These are phyloP conservation scores for Thereva unica DNA, from an alignment of 2,888 invertebrate species.

Conservation along the genomic window DNA sequence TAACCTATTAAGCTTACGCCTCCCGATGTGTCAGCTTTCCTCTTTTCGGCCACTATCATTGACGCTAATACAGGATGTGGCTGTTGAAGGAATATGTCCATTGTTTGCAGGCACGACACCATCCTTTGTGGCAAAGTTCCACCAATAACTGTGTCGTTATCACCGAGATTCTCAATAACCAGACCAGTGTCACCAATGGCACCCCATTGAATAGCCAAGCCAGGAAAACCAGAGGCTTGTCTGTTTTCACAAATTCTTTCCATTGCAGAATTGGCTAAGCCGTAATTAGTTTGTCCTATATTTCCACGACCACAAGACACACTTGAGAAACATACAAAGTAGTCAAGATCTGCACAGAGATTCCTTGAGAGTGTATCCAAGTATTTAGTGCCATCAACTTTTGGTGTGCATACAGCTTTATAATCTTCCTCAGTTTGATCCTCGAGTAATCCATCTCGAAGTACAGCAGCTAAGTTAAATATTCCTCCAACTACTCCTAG, in stretches of 20 bases:
- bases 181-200: constrained; percentile 98
- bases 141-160: constrained; percentile 88
- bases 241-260: constrained; percentile 90
- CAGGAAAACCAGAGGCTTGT: constrained; percentile 82
- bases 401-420: constrained; percentile 79
- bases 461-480: constrained; percentile 93
- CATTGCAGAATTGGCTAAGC: constrained; percentile 96
- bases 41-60: constrained; percentile 87
- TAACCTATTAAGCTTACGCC: constrained; percentile 74
- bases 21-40: constrained; percentile 63
- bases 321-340: constrained; percentile 96
- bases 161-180: constrained; percentile 85
- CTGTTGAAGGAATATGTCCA: constrained; percentile 90
- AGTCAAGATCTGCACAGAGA: constrained; percentile 79
- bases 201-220: constrained; percentile 95
- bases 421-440: constrained; percentile 82
- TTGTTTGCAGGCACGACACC: constrained; percentile 84
- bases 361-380: constrained; percentile 80
- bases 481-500: constrained; percentile 81
- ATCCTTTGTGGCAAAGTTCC: constrained; percentile 96
- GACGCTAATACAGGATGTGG: constrained; percentile 80
- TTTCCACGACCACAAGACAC: constrained; percentile 97
- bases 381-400: constrained; percentile 81
- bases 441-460: constrained; percentile 85
- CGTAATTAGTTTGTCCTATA: constrained; percentile 95